Conservation (phyloP, 30 jellyfish, hydroid and myxozoan species). For the Catostylus mosaicus region DNA sequence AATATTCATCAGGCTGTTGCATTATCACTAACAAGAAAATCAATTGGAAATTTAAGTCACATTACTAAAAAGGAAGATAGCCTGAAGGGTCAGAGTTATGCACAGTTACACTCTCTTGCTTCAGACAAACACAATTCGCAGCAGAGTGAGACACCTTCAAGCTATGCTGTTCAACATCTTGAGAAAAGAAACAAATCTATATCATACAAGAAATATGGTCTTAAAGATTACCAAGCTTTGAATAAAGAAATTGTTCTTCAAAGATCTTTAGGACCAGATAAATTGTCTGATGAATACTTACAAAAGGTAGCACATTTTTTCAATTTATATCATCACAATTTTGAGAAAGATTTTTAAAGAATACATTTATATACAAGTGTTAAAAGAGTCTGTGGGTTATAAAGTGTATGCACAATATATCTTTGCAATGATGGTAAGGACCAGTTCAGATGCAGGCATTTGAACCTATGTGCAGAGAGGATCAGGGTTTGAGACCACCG, state of each 20-base stretch:
- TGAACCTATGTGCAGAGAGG: too few species aligned
- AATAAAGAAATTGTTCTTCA: conserved; percentile 48
- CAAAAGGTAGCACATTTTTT: conserved; percentile 21
- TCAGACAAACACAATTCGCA: not conserved
- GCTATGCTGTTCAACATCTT: conserved; percentile 61
- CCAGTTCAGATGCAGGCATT: too few species aligned
- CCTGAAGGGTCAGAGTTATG: conserved; percentile 19
- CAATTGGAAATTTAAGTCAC: not conserved
- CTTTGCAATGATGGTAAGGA: too few species aligned
- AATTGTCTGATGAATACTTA: conserved; percentile 41
- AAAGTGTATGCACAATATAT: too few species aligned
- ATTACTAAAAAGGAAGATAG: conserved; percentile 10
- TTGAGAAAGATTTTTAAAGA: too few species aligned
- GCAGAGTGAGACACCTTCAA: conserved; percentile 5
- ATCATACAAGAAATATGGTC: conserved; percentile 45
- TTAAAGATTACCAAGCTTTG: conserved; percentile 51
- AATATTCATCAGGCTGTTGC: not conserved
- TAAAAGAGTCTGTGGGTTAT: too few species aligned
- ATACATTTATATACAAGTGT: too few species aligned
- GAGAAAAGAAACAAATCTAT: conserved; percentile 39
- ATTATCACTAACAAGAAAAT: not conserved
- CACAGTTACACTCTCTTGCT: conserved; percentile 18
- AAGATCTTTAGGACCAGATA: conserved; percentile 67
- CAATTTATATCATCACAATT: too few species aligned
- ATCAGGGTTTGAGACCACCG: too few species aligned